phyloP scores from a whole-genome alignment of 2,888 invertebrate genomes.

The Microplitis deprimator region DNA sequence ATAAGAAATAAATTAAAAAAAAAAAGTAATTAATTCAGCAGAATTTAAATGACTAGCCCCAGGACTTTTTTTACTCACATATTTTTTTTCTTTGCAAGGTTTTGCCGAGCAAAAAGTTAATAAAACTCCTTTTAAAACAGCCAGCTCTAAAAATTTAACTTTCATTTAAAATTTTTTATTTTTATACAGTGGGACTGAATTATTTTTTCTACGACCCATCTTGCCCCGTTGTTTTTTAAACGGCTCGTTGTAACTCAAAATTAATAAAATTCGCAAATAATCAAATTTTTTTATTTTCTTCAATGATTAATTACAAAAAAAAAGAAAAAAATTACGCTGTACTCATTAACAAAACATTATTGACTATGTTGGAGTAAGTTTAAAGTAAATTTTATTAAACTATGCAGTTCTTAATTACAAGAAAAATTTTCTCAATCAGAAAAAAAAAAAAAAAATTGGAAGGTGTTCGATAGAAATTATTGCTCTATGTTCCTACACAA shows the following conservation, averaged over 20 bases:
- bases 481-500: not conserved
- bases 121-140: not conserved
- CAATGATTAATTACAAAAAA: too few species aligned
- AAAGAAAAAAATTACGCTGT: too few species aligned
- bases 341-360: not conserved
- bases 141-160: not conserved
- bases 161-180: not conserved
- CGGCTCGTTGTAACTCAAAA: too few species aligned
- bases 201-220: too few species aligned
- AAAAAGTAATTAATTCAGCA: slow-evolving; percentile 1
- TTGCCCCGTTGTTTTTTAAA: too few species aligned
- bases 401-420: not conserved
- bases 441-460: not conserved
- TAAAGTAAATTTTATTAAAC: not conserved
- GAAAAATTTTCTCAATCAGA: not conserved
- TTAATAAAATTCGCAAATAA: too few species aligned
- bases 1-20: not conserved
- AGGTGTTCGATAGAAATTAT: not conserved
- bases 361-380: not conserved
- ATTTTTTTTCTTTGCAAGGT: not conserved
- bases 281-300: too few species aligned
- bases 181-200: too few species aligned
- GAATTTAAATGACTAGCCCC: not conserved
- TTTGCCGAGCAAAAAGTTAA: not conserved
- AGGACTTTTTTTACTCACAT: not conserved